phyloP scores from a whole-genome alignment of 2,113 vertebrate species.

The Phaethon lepturus region DNA sequence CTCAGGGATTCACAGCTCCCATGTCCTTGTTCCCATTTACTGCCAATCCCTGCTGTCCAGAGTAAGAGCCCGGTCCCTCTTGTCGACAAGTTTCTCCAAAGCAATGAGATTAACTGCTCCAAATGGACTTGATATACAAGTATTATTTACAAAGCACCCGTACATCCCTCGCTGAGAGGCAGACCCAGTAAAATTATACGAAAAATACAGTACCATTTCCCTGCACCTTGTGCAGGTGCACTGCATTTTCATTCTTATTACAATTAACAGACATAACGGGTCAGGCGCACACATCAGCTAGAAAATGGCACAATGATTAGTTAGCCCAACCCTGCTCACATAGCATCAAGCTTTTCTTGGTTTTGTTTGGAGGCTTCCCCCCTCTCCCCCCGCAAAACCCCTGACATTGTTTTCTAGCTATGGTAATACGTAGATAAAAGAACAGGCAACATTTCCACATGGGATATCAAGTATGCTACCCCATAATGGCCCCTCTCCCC shows the following conservation, averaged over 20 bases:
- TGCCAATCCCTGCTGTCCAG: fast-evolving
- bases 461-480: not conserved
- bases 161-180: not conserved
- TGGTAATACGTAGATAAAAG: not conserved
- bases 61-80: not conserved
- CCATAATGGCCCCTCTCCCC: not conserved
- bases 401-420: not conserved
- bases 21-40: not conserved
- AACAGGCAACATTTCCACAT: not conserved
- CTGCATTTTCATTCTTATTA: not conserved
- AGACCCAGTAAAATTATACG: not conserved
- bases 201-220: not conserved
- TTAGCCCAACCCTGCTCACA: not conserved
- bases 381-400: not conserved
- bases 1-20: not conserved
- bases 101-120: not conserved
- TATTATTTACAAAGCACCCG: not conserved
- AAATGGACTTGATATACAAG: not conserved
- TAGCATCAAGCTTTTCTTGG: not conserved
- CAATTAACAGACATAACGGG: not conserved
- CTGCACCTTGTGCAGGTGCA: not conserved
- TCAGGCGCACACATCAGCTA: not conserved
- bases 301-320: not conserved
- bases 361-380: not conserved
- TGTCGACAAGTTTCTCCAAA: not conserved